Conservation (phyloP, 2,113 vertebrate genomes). For the Sclerurus mexicanus region DNA sequence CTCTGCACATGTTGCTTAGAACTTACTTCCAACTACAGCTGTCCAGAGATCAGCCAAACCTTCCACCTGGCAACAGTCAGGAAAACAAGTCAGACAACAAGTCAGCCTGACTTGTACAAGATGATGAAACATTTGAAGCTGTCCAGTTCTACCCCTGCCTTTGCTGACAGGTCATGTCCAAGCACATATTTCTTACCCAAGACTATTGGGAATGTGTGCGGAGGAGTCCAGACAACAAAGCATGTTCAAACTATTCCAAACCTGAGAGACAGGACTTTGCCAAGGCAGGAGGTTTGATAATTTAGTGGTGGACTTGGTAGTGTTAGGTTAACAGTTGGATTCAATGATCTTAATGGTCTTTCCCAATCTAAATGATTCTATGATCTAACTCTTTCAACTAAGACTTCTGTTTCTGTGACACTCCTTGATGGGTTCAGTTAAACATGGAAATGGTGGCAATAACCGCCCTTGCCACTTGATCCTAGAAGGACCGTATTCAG, state of each 20-base stretch:
- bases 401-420: background rate
- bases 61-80: background rate
- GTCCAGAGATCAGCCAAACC: background rate
- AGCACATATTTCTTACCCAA: background rate
- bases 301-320: background rate
- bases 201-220: background rate
- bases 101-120: background rate
- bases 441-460: background rate
- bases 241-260: background rate
- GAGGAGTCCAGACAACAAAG: background rate
- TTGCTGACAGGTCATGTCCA: background rate
- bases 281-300: background rate
- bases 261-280: background rate
- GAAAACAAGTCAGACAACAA: background rate
- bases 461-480: background rate
- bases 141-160: background rate
- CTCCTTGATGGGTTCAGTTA: background rate
- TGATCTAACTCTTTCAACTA: background rate
- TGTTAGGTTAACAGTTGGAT: background rate
- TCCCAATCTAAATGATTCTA: background rate
- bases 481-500: background rate
- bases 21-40: background rate
- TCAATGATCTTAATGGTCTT: background rate
- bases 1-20: background rate
- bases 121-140: rapidly evolving